Conservation (phyloP, 2,888 invertebrate species). For the Cistogaster globosa region DNA sequence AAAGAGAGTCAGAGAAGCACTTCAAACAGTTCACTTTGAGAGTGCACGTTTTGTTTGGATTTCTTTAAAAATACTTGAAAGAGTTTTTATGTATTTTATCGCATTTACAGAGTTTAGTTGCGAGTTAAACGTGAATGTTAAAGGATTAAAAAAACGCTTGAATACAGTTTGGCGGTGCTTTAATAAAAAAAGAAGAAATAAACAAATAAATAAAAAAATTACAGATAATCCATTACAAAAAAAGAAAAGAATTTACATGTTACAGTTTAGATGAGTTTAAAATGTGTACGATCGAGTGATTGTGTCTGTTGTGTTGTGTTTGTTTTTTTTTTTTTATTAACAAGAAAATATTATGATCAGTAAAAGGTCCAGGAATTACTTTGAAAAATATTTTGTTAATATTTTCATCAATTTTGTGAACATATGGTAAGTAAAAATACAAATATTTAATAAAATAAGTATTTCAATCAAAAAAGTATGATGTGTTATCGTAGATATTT, state of each 20-base stretch:
- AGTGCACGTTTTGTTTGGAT: conserved; percentile 30
- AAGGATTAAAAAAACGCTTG: conserved; percentile 39
- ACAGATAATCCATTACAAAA: conserved; percentile 50
- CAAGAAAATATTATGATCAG: conserved; percentile 46
- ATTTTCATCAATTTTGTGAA: background rate
- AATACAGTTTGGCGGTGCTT: conserved; percentile 5
- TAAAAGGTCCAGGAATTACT: conserved; percentile 64
- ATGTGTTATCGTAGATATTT: background rate
- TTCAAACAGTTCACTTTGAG: background rate
- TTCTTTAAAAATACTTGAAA: conserved; percentile 43
- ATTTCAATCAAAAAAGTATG: conserved; percentile 17
- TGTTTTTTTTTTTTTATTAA: conserved; percentile 14
- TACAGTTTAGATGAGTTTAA: conserved; percentile 57
- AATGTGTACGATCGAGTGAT: conserved; percentile 22
- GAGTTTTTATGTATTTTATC: conserved; percentile 52
- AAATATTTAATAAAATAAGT: background rate
- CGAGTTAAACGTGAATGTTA: conserved; percentile 58
- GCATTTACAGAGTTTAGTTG: conserved; percentile 66
- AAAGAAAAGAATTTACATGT: conserved; percentile 49
- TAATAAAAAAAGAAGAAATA: conserved; percentile 1
- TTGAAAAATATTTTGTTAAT: conserved; percentile 14
- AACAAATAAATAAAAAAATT: conserved; percentile 25
- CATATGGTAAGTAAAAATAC: conserved; percentile 65
- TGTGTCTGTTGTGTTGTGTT: conserved; percentile 34
- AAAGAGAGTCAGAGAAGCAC: conserved; percentile 26